Percentiles rank a stretch among this genome's conserved stretches.
These are phyloP conservation scores for Natator depressus DNA, from an alignment of 2,113 vertebrate genomes.

Conservation along the genomic window DNA sequence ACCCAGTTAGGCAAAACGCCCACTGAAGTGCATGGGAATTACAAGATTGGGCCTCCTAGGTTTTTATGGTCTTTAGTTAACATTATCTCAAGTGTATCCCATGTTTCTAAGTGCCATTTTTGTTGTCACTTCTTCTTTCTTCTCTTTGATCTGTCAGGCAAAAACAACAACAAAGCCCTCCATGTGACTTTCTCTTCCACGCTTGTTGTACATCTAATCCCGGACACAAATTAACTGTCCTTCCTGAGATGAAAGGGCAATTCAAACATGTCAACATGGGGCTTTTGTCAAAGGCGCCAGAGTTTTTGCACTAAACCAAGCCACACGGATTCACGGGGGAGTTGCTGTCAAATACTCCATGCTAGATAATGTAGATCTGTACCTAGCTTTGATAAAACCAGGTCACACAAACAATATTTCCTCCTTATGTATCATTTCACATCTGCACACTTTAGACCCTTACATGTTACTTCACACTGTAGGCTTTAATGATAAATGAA, in stretches of 20 bases:
- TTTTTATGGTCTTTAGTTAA: not conserved
- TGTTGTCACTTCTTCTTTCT: not conserved
- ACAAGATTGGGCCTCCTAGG: not conserved
- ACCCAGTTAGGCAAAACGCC: not conserved
- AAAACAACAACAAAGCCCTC: not conserved
- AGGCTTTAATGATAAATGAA: not conserved
- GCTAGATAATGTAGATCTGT: not conserved
- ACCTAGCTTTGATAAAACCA: not conserved
- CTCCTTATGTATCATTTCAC: not conserved
- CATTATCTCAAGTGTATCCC: not conserved
- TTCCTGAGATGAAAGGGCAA: not conserved
- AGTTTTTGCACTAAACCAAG: not conserved
- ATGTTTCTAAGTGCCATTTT: not conserved
- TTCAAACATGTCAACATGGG: not conserved
- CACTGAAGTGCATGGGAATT: not conserved
- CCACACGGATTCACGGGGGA: not conserved
- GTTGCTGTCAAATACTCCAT: not conserved
- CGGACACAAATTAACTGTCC: not conserved
- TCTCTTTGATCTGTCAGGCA: not conserved
- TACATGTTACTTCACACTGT: not conserved
- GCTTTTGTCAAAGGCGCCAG: not conserved
- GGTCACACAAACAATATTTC: not conserved
- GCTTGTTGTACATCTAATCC: not conserved
- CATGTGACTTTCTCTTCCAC: not conserved
- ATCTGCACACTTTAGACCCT: not conserved